Percentiles rank a stretch among this genome's conserved stretches.
Conservation (phyloP, 2,113 vertebrate species). For the Hemicordylus capensis region DNA sequence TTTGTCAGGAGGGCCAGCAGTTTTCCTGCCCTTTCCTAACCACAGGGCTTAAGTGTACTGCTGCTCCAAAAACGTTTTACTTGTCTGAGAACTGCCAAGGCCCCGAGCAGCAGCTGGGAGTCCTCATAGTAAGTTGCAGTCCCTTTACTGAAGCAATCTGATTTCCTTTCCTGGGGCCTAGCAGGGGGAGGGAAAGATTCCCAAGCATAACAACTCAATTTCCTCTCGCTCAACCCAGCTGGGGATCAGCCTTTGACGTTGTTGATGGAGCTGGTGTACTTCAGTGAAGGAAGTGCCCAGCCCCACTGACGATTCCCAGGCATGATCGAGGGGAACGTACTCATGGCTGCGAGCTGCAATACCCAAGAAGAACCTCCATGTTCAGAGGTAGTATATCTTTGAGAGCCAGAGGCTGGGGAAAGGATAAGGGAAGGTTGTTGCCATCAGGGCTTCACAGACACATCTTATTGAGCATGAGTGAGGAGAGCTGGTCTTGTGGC, state of each 20-base stretch:
- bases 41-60: background rate
- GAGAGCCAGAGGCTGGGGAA: background rate
- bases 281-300: background rate
- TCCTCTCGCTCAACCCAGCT: constrained; percentile 13
- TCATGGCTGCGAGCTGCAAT: background rate
- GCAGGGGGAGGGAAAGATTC: constrained; percentile 5
- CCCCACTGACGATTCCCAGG: background rate
- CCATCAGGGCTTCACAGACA: no score
- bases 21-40: background rate
- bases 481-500: no score
- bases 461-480: no score
- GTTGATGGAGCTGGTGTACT: background rate
- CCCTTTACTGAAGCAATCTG: background rate
- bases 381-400: background rate
- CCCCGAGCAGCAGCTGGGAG: background rate
- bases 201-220: constrained; percentile 39
- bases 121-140: background rate
- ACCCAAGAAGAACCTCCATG: background rate
- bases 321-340: background rate
- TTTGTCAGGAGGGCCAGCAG: background rate
- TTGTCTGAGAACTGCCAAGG: accelerated
- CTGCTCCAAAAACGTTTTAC: background rate
- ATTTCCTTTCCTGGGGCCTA: constrained; percentile 57
- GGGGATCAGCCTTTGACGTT: background rate
- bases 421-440: no score